Evolutionary conservation across 2,888 invertebrate species (phyloP).

Genomic region (Protonemura montana): DNA sequence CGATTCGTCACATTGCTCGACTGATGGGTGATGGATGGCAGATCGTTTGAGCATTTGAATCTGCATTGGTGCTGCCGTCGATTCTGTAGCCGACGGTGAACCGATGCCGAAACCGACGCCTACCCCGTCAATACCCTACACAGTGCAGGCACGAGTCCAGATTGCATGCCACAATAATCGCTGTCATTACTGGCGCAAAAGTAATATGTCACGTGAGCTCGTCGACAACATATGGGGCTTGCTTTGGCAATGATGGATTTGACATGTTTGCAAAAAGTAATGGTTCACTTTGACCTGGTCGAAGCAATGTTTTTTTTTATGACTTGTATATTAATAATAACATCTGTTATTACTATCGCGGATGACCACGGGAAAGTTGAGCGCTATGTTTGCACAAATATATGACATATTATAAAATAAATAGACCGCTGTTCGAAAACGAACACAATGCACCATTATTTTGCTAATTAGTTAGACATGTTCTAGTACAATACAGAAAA

Average conservation of each 20-base stretch:
- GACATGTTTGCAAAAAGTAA: slow-evolving; percentile 24
- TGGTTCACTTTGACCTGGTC: slow-evolving; percentile 25
- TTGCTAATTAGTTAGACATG: not conserved
- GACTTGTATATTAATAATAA: slow-evolving; percentile 7
- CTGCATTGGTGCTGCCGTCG: not conserved
- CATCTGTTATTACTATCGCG: slow-evolving; percentile 16
- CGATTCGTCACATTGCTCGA: not conserved
- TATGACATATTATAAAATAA: not conserved
- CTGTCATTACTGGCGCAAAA: slow-evolving; percentile 1
- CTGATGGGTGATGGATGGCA: not conserved
- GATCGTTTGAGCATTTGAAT: not conserved
- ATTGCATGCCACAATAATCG: slow-evolving; percentile 2
- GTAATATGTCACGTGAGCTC: slow-evolving; percentile 1
- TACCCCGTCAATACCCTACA: not conserved
- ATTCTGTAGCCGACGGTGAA: not conserved
- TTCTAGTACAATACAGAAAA: not conserved
- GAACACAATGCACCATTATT: not conserved
- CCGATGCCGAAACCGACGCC: too few relatives aligned
- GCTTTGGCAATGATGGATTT: slow-evolving; percentile 24
- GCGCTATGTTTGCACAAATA: not conserved
- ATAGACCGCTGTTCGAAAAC: not conserved
- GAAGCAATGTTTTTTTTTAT: slow-evolving; percentile 13
- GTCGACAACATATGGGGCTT: slow-evolving; percentile 21
- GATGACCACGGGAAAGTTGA: not conserved
- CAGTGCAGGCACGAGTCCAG: not conserved